These are phyloP conservation scores for Aphelenchoides fujianensis DNA, from an alignment of 1,140 invertebrate genomes.

Conservation along the genomic window DNA sequence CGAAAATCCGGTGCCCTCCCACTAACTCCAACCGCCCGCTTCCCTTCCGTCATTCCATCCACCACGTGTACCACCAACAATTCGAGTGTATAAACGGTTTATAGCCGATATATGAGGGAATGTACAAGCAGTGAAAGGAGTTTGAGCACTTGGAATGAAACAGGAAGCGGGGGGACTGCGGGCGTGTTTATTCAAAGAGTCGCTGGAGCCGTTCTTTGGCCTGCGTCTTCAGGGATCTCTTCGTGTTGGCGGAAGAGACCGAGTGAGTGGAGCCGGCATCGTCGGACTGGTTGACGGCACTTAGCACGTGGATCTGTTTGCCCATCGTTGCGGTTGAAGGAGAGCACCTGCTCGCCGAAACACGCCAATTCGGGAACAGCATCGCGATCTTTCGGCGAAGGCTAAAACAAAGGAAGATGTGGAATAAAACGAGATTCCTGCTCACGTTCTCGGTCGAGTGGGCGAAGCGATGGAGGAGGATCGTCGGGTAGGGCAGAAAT, in stretches of 20 bases:
- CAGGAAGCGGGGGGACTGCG: neutral
- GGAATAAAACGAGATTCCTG: constrained; percentile 14
- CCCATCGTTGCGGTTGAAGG: constrained; percentile 51
- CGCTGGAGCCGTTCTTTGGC: constrained; percentile 47
- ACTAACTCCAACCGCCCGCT: too few species aligned
- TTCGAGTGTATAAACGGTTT: too few species aligned
- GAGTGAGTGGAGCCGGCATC: constrained; percentile 28
- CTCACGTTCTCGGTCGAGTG: constrained; percentile 29
- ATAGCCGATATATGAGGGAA: too few species aligned
- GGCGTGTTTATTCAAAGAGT: constrained; percentile 49
- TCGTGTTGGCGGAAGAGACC: constrained; percentile 23
- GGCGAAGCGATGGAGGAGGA: constrained; percentile 47
- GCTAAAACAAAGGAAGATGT: neutral
- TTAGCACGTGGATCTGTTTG: constrained; percentile 57
- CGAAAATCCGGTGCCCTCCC: too few species aligned
- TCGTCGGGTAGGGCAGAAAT: constrained; percentile 54
- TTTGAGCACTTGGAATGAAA: neutral
- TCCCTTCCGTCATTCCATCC: too few species aligned
- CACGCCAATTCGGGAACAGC: constrained; percentile 10
- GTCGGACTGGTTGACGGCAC: constrained; percentile 26
- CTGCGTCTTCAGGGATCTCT: constrained; percentile 40
- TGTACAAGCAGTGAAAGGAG: too few species aligned
- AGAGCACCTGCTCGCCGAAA: constrained; percentile 44
- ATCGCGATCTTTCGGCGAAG: constrained; percentile 12
- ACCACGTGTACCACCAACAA: too few species aligned